These are phyloP conservation scores for Antheraea mylitta DNA, from an alignment of 1,140 invertebrate species.

Conservation along the genomic window DNA sequence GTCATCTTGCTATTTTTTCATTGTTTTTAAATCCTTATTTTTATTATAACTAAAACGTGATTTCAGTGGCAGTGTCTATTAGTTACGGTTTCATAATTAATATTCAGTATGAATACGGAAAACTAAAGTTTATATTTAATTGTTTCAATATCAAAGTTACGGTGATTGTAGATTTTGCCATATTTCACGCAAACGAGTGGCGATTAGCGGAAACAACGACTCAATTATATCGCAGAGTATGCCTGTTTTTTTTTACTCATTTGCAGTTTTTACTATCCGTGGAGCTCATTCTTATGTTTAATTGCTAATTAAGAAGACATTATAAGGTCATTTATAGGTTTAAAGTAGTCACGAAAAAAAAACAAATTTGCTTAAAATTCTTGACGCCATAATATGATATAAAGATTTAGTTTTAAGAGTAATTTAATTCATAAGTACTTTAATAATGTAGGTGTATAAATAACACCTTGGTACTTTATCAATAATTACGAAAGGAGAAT, in stretches of 20 bases:
- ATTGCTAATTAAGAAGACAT: too few relatives aligned
- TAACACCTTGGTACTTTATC: not conserved
- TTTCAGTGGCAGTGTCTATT: constrained; percentile 47
- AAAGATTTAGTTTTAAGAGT: too few relatives aligned
- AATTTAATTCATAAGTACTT: not conserved
- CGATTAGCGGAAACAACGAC: constrained; percentile 51
- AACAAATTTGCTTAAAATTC: too few relatives aligned
- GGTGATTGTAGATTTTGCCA: constrained; percentile 51
- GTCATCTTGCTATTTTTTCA: constrained; percentile 3
- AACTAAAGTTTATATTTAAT: constrained; percentile 49
- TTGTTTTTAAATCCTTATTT: not conserved
- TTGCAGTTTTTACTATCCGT: constrained; percentile 17
- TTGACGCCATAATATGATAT: too few relatives aligned
- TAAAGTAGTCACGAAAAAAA: too few relatives aligned
- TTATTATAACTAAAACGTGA: constrained; percentile 18
- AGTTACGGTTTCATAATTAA: constrained; percentile 40
- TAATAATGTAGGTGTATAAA: not conserved
- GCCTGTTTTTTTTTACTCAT: constrained; percentile 32
- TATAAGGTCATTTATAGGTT: too few relatives aligned
- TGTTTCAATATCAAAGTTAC: constrained; percentile 68
- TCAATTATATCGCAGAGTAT: constrained; percentile 30
- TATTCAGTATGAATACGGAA: constrained; percentile 51
- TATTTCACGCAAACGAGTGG: constrained; percentile 44
- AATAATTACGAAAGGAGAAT: not conserved
- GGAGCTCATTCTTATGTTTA: constrained; percentile 21